These are phyloP conservation scores for Microcebus tavaratra DNA, from an alignment of 2,113 vertebrate genomes.

Conservation along the genomic window DNA sequence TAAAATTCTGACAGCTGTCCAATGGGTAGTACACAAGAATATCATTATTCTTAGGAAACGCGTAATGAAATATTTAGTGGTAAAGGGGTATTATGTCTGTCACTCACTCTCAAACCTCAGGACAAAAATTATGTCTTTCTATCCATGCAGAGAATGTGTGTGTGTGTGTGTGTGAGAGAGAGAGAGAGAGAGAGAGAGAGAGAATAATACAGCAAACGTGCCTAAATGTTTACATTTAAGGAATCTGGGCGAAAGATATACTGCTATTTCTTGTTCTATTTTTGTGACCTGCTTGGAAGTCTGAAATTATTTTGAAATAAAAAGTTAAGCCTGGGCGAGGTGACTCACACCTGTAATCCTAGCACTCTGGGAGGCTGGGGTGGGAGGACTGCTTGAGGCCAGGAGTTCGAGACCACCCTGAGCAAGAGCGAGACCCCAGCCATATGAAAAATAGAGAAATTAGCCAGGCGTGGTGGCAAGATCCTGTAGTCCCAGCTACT, in stretches of 20 bases:
- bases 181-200: neutral
- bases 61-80: neutral
- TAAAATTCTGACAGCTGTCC: neutral
- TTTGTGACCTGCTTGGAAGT: neutral
- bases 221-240: neutral
- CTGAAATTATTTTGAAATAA: constrained; percentile 14
- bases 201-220: neutral
- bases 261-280: neutral
- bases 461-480: too few relatives aligned
- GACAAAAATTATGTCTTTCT: neutral
- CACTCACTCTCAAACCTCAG: neutral
- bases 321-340: neutral
- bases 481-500: too few relatives aligned
- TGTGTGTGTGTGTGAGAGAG: neutral
- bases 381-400: too few relatives aligned
- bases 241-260: neutral
- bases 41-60: neutral
- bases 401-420: too few relatives aligned
- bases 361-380: too few relatives aligned
- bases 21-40: neutral
- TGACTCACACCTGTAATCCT: too few relatives aligned
- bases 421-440: too few relatives aligned
- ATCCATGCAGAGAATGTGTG: neutral
- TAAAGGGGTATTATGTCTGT: neutral
- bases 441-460: too few relatives aligned